phyloP scores from a whole-genome alignment of 2,797 vertebrate genomes.

The Neosilurus mollespiculum region DNA sequence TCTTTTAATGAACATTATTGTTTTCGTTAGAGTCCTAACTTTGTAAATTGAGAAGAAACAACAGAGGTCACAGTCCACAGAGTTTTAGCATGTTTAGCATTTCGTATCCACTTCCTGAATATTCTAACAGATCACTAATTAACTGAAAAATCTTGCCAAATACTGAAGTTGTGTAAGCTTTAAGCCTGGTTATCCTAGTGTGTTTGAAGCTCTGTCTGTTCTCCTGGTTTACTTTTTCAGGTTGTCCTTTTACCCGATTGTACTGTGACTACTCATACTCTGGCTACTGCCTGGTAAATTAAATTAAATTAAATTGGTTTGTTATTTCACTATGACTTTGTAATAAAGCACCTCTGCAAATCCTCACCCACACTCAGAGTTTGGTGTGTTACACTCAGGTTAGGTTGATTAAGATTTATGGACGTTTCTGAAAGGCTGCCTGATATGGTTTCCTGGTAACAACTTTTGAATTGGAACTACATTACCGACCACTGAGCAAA shows the following conservation, averaged over 20 bases:
- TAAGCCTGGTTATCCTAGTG: neutral
- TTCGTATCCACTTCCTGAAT: neutral
- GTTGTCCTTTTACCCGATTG: neutral
- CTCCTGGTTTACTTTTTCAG: neutral
- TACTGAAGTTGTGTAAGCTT: neutral
- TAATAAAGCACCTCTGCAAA: neutral
- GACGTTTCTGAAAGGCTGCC: conserved; percentile 60
- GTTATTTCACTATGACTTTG: neutral
- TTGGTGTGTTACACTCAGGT: neutral
- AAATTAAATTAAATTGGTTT: neutral
- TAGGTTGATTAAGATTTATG: conserved; percentile 54
- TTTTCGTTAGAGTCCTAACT: no score
- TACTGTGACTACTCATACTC: neutral
- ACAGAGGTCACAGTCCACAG: neutral
- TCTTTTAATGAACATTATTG: no score
- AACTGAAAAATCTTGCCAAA: neutral
- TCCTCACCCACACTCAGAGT: neutral
- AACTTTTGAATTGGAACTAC: conserved; percentile 43
- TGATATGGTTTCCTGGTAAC: conserved; percentile 65
- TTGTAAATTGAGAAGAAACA: neutral
- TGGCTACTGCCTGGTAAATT: neutral
- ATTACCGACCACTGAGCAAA: conserved; percentile 42
- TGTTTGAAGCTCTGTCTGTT: neutral
- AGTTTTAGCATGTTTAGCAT: conserved; percentile 2
- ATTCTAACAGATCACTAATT: neutral